These are phyloP conservation scores for Mimumesa dahlbomi DNA, from an alignment of 2,888 invertebrate species.

Conservation along the genomic window DNA sequence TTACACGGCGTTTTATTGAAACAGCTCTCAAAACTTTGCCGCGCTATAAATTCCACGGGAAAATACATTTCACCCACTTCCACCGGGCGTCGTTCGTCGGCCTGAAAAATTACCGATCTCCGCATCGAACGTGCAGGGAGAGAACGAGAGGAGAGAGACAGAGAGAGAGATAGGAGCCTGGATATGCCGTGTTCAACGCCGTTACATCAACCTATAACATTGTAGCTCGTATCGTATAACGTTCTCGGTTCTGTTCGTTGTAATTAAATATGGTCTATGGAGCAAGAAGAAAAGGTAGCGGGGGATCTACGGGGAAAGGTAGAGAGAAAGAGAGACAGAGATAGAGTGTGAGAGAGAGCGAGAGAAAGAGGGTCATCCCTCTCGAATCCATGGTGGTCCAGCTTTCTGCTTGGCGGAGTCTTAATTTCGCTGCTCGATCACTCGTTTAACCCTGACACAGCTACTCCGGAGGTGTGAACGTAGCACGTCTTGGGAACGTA, in stretches of 20 bases:
- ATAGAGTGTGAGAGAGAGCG: not conserved
- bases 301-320: not conserved
- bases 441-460: conserved; percentile 11
- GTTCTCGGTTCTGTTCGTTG: conserved; percentile 24
- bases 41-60: conserved; percentile 2
- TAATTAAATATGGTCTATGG: conserved; percentile 48
- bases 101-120: not conserved
- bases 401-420: conserved; percentile 22
- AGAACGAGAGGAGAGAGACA: no score
- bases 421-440: conserved; percentile 15
- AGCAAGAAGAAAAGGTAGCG: no score
- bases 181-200: not conserved
- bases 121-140: not conserved
- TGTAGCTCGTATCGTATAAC: conserved; percentile 6
- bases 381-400: conserved; percentile 4
- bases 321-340: not conserved
- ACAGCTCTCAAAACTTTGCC: conserved; percentile 10
- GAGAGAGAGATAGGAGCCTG: no score
- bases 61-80: not conserved
- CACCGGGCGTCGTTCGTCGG: not conserved
- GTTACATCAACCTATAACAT: not conserved
- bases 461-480: conserved; percentile 4
- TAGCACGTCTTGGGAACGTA: conserved; percentile 2
- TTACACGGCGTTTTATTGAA: conserved; percentile 18
- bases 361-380: not conserved